Base-by-base conservation (phyloP, 2,888 invertebrate species). In the Diplolepis rosae region DNA sequence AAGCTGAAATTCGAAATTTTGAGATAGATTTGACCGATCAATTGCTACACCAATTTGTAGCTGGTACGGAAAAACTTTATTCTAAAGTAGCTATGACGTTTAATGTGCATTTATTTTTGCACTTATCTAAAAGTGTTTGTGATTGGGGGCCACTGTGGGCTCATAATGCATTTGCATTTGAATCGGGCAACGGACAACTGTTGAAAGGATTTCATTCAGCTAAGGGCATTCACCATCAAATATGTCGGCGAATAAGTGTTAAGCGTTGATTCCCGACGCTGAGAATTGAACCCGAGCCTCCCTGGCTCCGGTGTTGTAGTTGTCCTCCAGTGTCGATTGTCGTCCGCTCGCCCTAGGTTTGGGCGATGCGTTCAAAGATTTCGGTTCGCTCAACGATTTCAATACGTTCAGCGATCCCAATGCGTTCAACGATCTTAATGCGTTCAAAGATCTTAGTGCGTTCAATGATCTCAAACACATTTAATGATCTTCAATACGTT, bases 141-240 rank as follows among this genome's bases (percentile, higher is more conserved):
- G 42, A 70, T 52, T 50, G 66, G 70, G 70, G 70, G 18, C 70
- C 70, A 35, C 11, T 70, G n/a, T 70, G 52, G 66, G 52, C 52
- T 24, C 66, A 70, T 28, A 70, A 48, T 45, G 70, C 68, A 15
- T 70, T 65, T 54, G 28, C 66, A 11, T 73, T 70, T 56, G 73
- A 73, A 54, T 50, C 65, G 27, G 69, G 51, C 7, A 73, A 52
- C 28, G 52, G 52, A 4, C 27, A 52, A 52, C 30, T 52, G 1
- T 30, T 52, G 28, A n/a, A 15, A 13, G 27, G 28, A 0, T 28
- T 52, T 45, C 54, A 35, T 27, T 61, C 50, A 27, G 65, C 52
- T 6, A 65, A 65, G 15, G 65, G 39, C 27, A 69, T 69, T 61
- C 54, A 39, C 30, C 45, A 30, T n/a, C 45, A 45, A 66, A 45